Base-by-base conservation (phyloP, 2,113 vertebrate species). In the Steatornis caripensis region DNA sequence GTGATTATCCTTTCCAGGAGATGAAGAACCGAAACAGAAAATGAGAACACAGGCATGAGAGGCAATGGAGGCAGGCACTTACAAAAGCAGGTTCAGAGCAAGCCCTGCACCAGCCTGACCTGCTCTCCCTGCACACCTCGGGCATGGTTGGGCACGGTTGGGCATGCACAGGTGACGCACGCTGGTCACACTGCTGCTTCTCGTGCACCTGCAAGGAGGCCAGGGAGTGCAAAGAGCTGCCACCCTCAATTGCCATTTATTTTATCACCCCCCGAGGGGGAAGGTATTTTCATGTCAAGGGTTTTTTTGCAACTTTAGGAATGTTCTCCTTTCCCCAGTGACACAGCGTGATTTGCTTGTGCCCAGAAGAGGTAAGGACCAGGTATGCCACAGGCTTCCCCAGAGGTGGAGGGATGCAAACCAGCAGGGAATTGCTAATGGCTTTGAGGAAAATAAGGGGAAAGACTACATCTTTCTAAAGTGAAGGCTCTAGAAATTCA, bases 21-120 rank as follows among this genome's bases (percentile, higher is more conserved):
- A 57, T 8, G 49, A 92, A 81, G 46, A 92, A 55, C 37, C 81
- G 76, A 77, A 91, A 30, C 12, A 45, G 66, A 77, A 74, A 58
- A 27, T 12, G 34, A 11, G 18, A 9, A 66, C 15, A 9, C 11
- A 29, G 36, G 39, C 6, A 2, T 12, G 29, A 80, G 58, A 49
- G n/a, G 57, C 30, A 64, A 13, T 4, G 1, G 34, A 46, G 37
- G 14, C 49, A 66, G n/a, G 11, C 15, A 7, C 12, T 70, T 84
- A 23, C 41, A 61, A 14, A 36, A 51, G 15, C 15, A 57, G n/a
- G 2, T 0, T 43, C 2, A 6, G 45, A 65, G 21, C 1, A 5
- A 55, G 58, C 60, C 41, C 58, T 65, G 37, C 3, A 3, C 24
- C 89, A 69, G 68, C 48, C 48, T 16, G 11, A 41, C 15, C 32